Base-by-base conservation (phyloP, 2,113 vertebrate species). In the Pelobates fuscus region DNA sequence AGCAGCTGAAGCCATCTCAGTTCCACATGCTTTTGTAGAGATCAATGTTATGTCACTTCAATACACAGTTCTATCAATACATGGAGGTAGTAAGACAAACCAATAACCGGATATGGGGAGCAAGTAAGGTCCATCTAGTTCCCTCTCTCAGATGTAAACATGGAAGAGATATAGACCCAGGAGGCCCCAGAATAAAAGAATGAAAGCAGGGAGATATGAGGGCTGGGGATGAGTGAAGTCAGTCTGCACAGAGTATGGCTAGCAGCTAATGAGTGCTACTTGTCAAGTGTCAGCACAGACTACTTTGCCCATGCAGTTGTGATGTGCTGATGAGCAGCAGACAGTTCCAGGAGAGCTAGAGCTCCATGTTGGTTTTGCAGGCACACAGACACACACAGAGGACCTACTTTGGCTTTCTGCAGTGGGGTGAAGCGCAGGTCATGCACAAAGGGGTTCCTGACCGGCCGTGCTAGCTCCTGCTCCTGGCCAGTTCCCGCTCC, bases 371-470 rank as follows among this genome's bases (percentile, higher is more conserved):
- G 2, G 52, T 3, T 24, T 14, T 21, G 8, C 54, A 46, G 12
- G 11, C 44, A 54, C 44, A 25, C 23, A 57, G 0, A 37, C 61
- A 74, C 24, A 74, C 63, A 75, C 49, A 43, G 7, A 41, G 21
- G 1, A 61, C 71, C 86, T 85, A 93, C 92, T 89, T 92, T 88
- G 71, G 89, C 88, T 60, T 91, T 93, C 77, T 92, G 87, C 69
- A 88, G 57, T 8, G 85, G 78, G 67, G 82, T 89, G 74, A 90
- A 90, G 83, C 85, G 87, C 79, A 92, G 80, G 78, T 91, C 86
- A 81, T 92, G 89, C 82, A 91, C 91, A 79, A 93, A 93, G 44
- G 92, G 92, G 84, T 93, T 93, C 78, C 84, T 88, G 77, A 91
- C 78, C 61, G 92, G 92, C 30, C 88, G 88, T 66, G 88, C 82